These are phyloP conservation scores for Cheirogaleus medius DNA, from an alignment of 2,113 vertebrate species.

Conservation along the genomic window DNA sequence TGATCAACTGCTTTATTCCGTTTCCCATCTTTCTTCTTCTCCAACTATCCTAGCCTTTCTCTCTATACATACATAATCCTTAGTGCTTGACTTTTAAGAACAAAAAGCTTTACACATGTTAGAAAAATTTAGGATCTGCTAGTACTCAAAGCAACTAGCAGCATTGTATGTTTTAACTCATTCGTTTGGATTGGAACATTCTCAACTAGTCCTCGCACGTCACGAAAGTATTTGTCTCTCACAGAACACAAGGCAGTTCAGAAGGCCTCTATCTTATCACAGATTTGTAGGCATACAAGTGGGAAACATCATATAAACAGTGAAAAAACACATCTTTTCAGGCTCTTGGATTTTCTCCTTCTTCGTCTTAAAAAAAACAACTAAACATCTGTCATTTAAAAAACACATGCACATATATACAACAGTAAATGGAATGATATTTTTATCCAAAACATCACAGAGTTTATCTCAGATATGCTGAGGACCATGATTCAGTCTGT, in stretches of 20 bases:
- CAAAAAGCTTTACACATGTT: neutral
- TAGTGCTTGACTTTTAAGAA: neutral
- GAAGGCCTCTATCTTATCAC: neutral
- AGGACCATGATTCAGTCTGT: neutral
- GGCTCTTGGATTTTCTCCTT: neutral
- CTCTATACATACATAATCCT: neutral
- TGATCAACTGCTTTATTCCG: slow-evolving; percentile 34
- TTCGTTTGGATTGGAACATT: neutral
- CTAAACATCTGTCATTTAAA: slow-evolving; percentile 3
- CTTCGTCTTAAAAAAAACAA: slow-evolving; percentile 49
- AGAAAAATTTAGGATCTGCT: neutral
- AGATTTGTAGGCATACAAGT: neutral
- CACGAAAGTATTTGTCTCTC: neutral
- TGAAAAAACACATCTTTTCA: slow-evolving; percentile 25
- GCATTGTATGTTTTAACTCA: neutral
- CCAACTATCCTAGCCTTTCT: neutral
- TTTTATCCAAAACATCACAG: slow-evolving; percentile 8
- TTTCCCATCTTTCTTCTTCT: slow-evolving; percentile 27
- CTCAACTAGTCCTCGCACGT: neutral
- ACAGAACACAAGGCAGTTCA: neutral
- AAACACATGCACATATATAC: neutral
- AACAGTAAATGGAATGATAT: neutral
- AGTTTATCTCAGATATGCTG: neutral
- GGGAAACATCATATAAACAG: slow-evolving; percentile 64
- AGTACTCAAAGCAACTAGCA: neutral